Evolutionary conservation across 2,888 invertebrate genomes (phyloP).

Genomic region (Yponomeuta evonymella): DNA sequence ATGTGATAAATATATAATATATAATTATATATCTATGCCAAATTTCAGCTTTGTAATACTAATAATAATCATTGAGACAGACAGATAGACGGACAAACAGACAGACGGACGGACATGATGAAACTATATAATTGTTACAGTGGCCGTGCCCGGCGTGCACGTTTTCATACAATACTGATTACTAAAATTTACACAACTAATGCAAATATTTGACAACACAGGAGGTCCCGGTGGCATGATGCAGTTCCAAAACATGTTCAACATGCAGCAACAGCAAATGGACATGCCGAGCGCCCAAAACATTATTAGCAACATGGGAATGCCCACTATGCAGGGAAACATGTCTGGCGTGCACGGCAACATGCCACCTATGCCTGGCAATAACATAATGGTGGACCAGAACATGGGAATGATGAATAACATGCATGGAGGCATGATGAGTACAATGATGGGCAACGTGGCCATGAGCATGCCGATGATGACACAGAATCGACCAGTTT

Average conservation of each 20-base stretch:
- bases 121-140: too few relatives aligned
- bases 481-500: constrained; percentile 40
- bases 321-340: constrained; percentile 21
- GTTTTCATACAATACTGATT: too few relatives aligned
- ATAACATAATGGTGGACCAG: constrained; percentile 50
- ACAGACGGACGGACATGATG: too few relatives aligned
- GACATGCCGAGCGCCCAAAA: constrained; percentile 31
- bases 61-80: too few relatives aligned
- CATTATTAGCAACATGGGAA: constrained; percentile 25
- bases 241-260: constrained; percentile 15
- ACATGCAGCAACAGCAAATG: constrained; percentile 33
- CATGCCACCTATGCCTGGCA: constrained; percentile 47
- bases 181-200: neutral
- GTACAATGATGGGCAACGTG: constrained; percentile 28
- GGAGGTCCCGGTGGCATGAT: constrained; percentile 15
- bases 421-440: constrained; percentile 77
- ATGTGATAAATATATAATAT: too few relatives aligned
- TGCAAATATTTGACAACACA: neutral
- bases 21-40: too few relatives aligned
- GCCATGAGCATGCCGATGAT: constrained; percentile 36
- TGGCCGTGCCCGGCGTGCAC: too few relatives aligned
- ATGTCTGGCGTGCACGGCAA: constrained; percentile 20
- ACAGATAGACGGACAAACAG: too few relatives aligned
- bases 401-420: constrained; percentile 41
- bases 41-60: too few relatives aligned